phyloP scores from a whole-genome alignment of 2,797 vertebrate genomes.

The Epinephelus coioides region DNA sequence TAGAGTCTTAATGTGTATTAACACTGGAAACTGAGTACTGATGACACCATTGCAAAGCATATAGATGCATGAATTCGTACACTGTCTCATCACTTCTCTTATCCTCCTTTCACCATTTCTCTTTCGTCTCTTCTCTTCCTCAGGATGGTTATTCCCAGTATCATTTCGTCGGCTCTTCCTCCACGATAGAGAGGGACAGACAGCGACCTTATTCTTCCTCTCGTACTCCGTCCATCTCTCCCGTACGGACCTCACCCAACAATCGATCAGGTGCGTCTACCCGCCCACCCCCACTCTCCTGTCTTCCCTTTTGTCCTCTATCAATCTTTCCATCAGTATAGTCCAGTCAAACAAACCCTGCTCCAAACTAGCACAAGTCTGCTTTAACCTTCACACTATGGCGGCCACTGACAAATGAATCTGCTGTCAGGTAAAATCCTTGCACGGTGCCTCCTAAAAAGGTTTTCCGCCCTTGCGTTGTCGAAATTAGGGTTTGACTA shows the following conservation, averaged over 20 bases:
- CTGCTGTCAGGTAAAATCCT: slow-evolving; percentile 47
- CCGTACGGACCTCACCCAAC: slow-evolving; percentile 97
- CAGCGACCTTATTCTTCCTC: slow-evolving; percentile 99
- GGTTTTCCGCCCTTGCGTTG: slow-evolving; percentile 25
- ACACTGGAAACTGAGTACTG: not conserved
- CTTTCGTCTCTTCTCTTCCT: slow-evolving; percentile 22
- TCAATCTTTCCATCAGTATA: slow-evolving; percentile 44
- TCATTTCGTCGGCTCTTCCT: slow-evolving; percentile 98
- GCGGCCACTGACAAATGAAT: slow-evolving; percentile 41
- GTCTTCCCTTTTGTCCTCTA: slow-evolving; percentile 34
- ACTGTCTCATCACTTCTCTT: not conserved
- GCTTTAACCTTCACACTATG: slow-evolving; percentile 66
- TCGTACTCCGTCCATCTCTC: slow-evolving; percentile 98
- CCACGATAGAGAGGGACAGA: slow-evolving; percentile 97
- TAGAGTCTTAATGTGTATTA: slow-evolving; percentile 67
- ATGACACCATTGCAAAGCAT: not conserved
- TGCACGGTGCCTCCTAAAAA: slow-evolving; percentile 20
- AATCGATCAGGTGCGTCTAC: slow-evolving; percentile 95
- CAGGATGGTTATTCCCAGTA: slow-evolving; percentile 99
- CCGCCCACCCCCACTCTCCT: not conserved
- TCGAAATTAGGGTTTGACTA: slow-evolving; percentile 34
- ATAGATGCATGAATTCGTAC: too few relatives aligned
- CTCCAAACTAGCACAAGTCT: slow-evolving; percentile 31
- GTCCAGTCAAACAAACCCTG: slow-evolving; percentile 45
- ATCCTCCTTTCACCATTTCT: not conserved